Evolutionary conservation across 2,113 vertebrate species (phyloP).

Genomic region (Centropristis striata): DNA sequence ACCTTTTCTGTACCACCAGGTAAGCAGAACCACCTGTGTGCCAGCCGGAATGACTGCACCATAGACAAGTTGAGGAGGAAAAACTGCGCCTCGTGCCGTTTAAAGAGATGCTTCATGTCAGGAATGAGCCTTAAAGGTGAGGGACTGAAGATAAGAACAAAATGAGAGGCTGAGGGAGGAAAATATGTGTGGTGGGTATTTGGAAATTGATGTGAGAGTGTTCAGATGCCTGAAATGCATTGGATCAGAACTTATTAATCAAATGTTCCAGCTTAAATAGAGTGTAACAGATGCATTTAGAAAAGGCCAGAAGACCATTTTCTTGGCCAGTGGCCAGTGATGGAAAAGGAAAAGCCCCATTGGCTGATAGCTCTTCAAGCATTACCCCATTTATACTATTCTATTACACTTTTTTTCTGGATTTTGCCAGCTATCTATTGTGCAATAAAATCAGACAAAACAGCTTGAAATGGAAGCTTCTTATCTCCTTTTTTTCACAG

Average conservation of each 20-base stretch:
- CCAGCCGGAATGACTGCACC: conserved; percentile 98
- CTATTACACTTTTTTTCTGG: not conserved
- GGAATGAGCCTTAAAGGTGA: conserved; percentile 98
- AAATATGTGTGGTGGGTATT: not conserved
- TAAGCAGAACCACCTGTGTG: conserved; percentile 98
- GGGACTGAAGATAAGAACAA: conserved; percentile 1
- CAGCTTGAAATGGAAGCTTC: not conserved
- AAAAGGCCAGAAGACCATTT: not conserved
- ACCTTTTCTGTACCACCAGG: conserved; percentile 81
- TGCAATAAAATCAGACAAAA: conserved; percentile 16
- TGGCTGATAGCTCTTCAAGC: not conserved
- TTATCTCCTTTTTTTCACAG: not conserved
- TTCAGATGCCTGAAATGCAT: conserved; percentile 15
- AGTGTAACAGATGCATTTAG: conserved; percentile 50
- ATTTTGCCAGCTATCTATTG: not conserved
- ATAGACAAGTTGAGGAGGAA: conserved; percentile 97
- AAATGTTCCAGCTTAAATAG: conserved; percentile 44
- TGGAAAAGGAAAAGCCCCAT: not conserved
- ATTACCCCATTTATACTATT: not conserved
- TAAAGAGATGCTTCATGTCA: conserved; percentile 95
- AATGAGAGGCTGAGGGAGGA: not conserved
- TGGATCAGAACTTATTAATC: conserved; percentile 43
- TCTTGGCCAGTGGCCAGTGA: not conserved
- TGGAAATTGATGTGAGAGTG: not conserved
- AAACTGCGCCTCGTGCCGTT: conserved; percentile 94